Conservation (phyloP, 2,797 vertebrate genomes). For the Myotis pilosus region DNA sequence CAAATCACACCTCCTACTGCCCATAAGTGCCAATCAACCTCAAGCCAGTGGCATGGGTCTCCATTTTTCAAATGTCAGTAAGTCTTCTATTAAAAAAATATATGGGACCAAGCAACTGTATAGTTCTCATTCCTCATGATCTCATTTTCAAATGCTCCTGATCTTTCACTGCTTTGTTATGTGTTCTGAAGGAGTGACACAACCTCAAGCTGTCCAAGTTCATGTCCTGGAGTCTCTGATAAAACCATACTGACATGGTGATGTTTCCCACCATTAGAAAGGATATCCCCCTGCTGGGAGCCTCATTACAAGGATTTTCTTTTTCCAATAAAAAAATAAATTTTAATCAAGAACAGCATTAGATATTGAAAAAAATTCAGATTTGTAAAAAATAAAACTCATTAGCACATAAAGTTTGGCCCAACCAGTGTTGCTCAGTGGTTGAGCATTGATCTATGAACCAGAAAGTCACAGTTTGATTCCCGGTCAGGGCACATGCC, state of each 20-base stretch:
- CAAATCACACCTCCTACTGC: slow-evolving; percentile 76
- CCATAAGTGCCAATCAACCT: slow-evolving; percentile 87
- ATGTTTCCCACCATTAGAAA: background rate
- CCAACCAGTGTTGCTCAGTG: too few relatives aligned
- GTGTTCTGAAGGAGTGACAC: slow-evolving; percentile 80
- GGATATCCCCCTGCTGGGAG: background rate
- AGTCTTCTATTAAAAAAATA: slow-evolving; percentile 81
- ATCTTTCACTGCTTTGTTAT: slow-evolving; percentile 78
- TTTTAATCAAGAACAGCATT: background rate
- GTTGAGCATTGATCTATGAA: too few relatives aligned
- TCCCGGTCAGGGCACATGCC: too few relatives aligned
- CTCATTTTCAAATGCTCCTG: slow-evolving; percentile 86
- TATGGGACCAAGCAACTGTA: slow-evolving; percentile 78
- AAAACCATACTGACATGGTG: slow-evolving; percentile 50
- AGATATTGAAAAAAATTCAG: background rate
- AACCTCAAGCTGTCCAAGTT: slow-evolving; percentile 59
- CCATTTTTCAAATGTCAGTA: slow-evolving; percentile 88
- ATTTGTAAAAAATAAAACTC: background rate
- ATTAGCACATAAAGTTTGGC: background rate
- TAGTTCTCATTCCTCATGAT: slow-evolving; percentile 83
- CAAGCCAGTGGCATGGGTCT: slow-evolving; percentile 78
- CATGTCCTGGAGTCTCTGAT: slow-evolving; percentile 53
- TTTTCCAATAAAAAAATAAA: background rate
- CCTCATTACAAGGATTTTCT: background rate
- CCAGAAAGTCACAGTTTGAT: too few relatives aligned